phyloP scores from a whole-genome alignment of 2,888 invertebrate species.

The Ichneumoninae sp. region DNA sequence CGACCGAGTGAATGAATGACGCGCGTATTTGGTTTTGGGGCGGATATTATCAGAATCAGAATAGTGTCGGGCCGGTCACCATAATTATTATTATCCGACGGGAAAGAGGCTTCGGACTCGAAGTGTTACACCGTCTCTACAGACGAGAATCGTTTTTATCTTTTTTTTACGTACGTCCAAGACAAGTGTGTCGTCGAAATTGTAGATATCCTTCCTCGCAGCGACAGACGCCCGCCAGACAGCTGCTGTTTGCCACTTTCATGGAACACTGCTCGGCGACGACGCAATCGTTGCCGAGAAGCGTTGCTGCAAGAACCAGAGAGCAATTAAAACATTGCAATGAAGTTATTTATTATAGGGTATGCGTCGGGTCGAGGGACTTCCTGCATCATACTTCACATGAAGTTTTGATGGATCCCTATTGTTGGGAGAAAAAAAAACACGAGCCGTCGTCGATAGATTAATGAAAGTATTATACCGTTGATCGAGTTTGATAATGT shows the following conservation, averaged over 20 bases:
- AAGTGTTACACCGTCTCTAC: neutral
- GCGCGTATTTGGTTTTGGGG: too few relatives aligned
- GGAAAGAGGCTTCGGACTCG: neutral
- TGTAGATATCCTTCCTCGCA: conserved; percentile 94
- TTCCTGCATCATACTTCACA: neutral
- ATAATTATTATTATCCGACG: neutral
- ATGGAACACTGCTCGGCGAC: conserved; percentile 94
- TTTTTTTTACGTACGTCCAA: conserved; percentile 91
- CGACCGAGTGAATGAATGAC: too few relatives aligned
- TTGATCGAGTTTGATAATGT: conserved; percentile 1
- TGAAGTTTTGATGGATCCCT: neutral
- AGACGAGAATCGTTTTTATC: neutral
- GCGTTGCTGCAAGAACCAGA: conserved; percentile 88
- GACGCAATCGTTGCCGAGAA: conserved; percentile 93
- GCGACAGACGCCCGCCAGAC: conserved; percentile 92
- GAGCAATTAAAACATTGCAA: conserved; percentile 16
- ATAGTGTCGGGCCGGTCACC: neutral
- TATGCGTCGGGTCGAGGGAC: neutral
- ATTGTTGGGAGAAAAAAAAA: neutral
- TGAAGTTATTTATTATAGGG: neutral
- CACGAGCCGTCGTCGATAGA: neutral
- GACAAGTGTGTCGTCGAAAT: conserved; percentile 95
- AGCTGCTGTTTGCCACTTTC: conserved; percentile 95
- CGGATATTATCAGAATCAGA: neutral
- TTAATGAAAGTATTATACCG: neutral